Percentiles rank a stretch among this genome's conserved stretches.
phyloP scores from a whole-genome alignment of 2,888 invertebrate genomes.

The Tridacna gigas region DNA sequence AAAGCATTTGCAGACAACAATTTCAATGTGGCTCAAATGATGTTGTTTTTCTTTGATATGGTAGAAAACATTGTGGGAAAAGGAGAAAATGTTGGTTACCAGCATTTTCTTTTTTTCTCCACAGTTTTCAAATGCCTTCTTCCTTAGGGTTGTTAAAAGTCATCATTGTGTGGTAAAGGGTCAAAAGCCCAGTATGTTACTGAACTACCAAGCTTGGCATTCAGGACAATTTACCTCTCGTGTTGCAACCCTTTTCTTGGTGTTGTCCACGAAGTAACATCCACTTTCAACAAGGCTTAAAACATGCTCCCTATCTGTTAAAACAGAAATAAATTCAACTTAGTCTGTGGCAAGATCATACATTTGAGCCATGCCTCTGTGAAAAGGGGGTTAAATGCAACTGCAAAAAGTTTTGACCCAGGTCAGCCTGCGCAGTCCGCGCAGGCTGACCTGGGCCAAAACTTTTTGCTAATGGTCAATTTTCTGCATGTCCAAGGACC shows the following conservation, averaged over 20 bases:
- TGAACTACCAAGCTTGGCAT: neutral
- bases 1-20: no score
- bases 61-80: neutral
- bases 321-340: no score
- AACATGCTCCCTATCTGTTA: conserved; percentile 65
- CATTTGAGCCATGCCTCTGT: no score
- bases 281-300: conserved; percentile 44
- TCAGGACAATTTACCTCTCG: conserved; percentile 4
- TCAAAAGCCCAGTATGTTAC: no score
- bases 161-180: neutral
- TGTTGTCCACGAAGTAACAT: conserved; percentile 38
- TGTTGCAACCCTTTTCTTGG: conserved; percentile 20
- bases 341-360: no score
- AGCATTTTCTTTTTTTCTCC: neutral
- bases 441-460: no score
- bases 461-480: no score
- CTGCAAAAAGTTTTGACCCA: no score
- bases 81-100: neutral
- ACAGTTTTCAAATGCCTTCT: neutral
- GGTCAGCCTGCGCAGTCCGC: no score
- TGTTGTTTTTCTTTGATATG: neutral
- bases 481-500: no score
- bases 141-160: neutral
- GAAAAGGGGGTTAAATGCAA: no score
- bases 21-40: no score